Percentiles rank a stretch among this genome's conserved stretches.
These are phyloP conservation scores for Peromyscus aztecus DNA, from an alignment of 2,797 vertebrate species.

Conservation along the genomic window DNA sequence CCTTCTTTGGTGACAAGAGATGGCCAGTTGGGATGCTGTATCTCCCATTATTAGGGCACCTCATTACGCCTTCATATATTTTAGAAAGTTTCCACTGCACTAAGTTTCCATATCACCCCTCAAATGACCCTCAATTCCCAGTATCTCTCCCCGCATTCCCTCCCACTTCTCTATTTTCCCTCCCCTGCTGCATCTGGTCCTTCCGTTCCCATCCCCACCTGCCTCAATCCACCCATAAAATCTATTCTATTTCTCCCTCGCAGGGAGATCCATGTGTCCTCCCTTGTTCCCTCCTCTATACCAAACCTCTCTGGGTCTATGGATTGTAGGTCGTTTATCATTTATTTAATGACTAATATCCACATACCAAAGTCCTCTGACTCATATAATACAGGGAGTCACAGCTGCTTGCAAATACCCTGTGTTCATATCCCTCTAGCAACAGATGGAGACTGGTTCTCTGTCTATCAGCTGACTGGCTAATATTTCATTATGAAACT, in stretches of 20 bases:
- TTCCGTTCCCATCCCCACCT: not conserved
- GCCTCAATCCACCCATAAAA: not conserved
- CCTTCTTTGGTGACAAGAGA: not conserved
- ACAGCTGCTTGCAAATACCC: not conserved
- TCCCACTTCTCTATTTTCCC: not conserved
- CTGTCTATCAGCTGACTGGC: conserved; percentile 70
- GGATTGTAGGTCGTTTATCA: not conserved
- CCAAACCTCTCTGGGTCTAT: not conserved
- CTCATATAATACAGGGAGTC: not conserved
- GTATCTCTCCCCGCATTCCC: not conserved
- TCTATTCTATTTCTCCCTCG: not conserved
- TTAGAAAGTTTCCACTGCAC: not conserved
- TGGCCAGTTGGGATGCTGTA: too few species aligned
- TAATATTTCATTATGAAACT: conserved; percentile 78
- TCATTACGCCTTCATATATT: not conserved
- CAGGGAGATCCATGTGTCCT: not conserved
- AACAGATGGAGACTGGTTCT: conserved; percentile 47
- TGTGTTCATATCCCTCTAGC: not conserved
- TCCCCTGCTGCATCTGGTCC: too few species aligned
- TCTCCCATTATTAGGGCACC: not conserved
- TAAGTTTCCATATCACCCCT: not conserved
- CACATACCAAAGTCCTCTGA: not conserved
- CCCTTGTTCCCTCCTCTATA: not conserved
- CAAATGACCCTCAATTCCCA: not conserved
- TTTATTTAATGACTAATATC: not conserved